Conservation (phyloP, 2,797 vertebrate species). For the Enteromius thamalakanensis region DNA sequence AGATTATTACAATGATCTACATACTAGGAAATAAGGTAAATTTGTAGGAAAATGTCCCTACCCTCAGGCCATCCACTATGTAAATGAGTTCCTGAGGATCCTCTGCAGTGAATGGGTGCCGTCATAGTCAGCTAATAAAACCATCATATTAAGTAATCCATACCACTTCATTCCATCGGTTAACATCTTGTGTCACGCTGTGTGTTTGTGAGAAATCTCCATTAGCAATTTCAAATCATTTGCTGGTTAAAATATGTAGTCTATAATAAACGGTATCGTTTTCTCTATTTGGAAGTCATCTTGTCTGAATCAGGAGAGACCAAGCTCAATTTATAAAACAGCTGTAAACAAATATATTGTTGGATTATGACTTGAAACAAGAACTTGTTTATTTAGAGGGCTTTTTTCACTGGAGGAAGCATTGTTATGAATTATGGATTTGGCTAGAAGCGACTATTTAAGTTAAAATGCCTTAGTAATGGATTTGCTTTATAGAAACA, state of each 20-base stretch:
- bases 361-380: neutral
- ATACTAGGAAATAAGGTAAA: neutral
- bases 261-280: neutral
- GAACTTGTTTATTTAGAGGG: neutral
- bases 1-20: neutral
- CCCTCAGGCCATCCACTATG: neutral
- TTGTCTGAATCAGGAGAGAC: neutral
- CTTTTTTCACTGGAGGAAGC: neutral
- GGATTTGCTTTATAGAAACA: too few species aligned
- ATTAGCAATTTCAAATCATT: neutral
- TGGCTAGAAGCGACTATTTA: neutral
- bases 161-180: neutral
- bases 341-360: too few species aligned
- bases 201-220: neutral
- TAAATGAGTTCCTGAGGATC: neutral
- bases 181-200: neutral
- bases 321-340: neutral
- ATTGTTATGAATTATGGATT: neutral
- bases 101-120: constrained; percentile 1
- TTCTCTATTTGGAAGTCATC: neutral
- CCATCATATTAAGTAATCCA: neutral
- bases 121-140: neutral
- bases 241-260: neutral
- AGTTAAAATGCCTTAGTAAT: neutral
- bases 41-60: neutral